These are phyloP conservation scores for Miniopterus natalensis DNA, from an alignment of 2,113 vertebrate genomes.

Conservation along the genomic window DNA sequence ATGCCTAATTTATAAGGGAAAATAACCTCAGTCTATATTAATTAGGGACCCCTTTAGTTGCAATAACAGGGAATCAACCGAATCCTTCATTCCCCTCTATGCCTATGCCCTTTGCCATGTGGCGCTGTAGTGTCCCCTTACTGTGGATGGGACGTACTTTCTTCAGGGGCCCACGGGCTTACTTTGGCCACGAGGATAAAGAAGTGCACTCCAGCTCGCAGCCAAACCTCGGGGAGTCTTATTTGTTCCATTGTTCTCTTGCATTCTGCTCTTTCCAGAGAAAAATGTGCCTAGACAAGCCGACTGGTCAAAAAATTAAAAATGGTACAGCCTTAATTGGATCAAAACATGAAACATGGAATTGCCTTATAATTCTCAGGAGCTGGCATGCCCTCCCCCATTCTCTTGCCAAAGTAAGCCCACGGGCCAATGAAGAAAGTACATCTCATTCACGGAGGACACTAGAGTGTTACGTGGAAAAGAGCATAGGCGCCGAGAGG, in stretches of 20 bases:
- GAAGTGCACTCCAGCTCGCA: not conserved
- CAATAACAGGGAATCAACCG: not conserved
- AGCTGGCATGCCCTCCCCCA: not conserved
- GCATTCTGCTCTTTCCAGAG: not conserved
- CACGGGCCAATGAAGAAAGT: not conserved
- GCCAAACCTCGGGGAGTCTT: not conserved
- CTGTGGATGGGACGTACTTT: no score
- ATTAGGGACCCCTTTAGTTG: not conserved
- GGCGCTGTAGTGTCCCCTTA: fast-evolving
- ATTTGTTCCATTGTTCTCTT: not conserved
- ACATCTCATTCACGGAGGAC: not conserved
- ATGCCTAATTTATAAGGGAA: not conserved
- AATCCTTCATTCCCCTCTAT: not conserved
- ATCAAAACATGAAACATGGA: not conserved
- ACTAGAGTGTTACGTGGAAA: not conserved
- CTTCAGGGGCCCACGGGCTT: not conserved
- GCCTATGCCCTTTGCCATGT: not conserved
- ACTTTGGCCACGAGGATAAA: not conserved
- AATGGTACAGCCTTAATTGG: not conserved
- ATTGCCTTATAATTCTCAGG: no score
- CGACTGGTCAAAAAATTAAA: not conserved
- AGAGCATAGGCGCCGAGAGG: not conserved
- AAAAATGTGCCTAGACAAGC: not conserved
- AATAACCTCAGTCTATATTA: not conserved
- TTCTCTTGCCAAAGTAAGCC: not conserved